Percentiles rank a stretch among this genome's conserved stretches.
Conservation (phyloP, 1,140 invertebrate species). For the Trialeurodes vaporariorum region DNA sequence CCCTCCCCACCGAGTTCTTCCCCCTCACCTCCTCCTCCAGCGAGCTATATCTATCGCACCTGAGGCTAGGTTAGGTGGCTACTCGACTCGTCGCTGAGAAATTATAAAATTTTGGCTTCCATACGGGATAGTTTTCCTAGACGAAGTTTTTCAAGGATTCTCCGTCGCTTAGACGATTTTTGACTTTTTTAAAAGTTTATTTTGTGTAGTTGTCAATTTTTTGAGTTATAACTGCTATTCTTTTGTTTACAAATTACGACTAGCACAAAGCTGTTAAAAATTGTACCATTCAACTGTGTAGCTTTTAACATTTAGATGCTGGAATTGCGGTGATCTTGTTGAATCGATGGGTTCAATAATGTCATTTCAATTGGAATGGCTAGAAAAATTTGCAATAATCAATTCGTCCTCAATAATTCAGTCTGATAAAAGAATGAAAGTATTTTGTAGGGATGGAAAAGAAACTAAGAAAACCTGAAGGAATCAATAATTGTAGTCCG, state of each 20-base stretch:
- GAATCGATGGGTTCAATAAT: no score
- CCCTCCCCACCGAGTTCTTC: slow-evolving; percentile 46
- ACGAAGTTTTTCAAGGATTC: no score
- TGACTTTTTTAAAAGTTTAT: neutral
- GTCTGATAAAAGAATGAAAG: no score
- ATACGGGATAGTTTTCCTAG: neutral
- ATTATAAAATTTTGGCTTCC: neutral
- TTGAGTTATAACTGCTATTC: neutral
- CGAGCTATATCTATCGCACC: slow-evolving; percentile 2
- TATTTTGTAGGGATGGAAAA: no score
- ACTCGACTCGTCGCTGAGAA: neutral
- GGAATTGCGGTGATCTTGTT: neutral
- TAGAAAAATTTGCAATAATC: no score
- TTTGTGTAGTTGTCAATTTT: neutral
- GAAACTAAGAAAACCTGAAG: no score
- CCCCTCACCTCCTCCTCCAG: slow-evolving; percentile 33
- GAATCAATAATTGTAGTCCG: no score
- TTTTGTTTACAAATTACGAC: neutral
- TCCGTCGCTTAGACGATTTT: no score
- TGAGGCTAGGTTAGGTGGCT: neutral
- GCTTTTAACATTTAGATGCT: neutral
- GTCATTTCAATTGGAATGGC: no score
- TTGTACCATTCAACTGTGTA: neutral
- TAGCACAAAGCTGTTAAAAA: neutral
- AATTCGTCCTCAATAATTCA: no score